Base-by-base conservation (phyloP, 2,888 invertebrate species). In the Apantesis nais region DNA sequence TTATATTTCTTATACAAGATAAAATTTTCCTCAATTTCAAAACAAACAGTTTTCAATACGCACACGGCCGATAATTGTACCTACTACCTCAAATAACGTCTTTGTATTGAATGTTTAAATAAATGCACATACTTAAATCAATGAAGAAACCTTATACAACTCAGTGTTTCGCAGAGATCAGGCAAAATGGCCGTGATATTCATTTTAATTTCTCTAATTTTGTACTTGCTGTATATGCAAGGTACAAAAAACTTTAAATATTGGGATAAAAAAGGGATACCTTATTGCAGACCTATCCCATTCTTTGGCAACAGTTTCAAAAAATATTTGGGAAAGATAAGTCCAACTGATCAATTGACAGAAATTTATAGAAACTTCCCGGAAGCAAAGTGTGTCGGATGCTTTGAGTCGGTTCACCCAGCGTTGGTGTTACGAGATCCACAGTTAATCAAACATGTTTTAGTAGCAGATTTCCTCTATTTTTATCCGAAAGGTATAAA, bases 401-500 rank as follows among this genome's bases (percentile, higher is more conserved):
- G 78, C 39, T 87, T 79, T 67, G 72, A 80, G 19, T 79, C 77
- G 3, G 80, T 77, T 41, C 72, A 69, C 1, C 82, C 82, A n/a
- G 79, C 69, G 3, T 61, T 88, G 29, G 68, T 88, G 0, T 55
- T 88, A 0, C 73, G 81, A 67, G 88, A 87, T 66, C 82, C 82
- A 1, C 84, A 84, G 7, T 52, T 86, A 14, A 77, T 86, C 16
- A 85, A 82, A 64, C 71, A 76, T 14, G 78, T 88, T 4, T 67
- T 88, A 0, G 70, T 81, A 0, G 77, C 80, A 0, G 87, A 89
- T 66, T 89, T 88, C 64, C 64, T 71, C 2, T 41, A 80, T 63
- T 88, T 88, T 67, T 79, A 83, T 44, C 61, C 74, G 9, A 77
- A 86, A 48, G 88, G 88, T 2, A 37, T 86, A 0, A 78, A 82